Evolutionary conservation across 2,888 invertebrate genomes (phyloP), one percentile per base, ranked within the genome.

Genomic region (Drosophila subsilvestris): DNA sequence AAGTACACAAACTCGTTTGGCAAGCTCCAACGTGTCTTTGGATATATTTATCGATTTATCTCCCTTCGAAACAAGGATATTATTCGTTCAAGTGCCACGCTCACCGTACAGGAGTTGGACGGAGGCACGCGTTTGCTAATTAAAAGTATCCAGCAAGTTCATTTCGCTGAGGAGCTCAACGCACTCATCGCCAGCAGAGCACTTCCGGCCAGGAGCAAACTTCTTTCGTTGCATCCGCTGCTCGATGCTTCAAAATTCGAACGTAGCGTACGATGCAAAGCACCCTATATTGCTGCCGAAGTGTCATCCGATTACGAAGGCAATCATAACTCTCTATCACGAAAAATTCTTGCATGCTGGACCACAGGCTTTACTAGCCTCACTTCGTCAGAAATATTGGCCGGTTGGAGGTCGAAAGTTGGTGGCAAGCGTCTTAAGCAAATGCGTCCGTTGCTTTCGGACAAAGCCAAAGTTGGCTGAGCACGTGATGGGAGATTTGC

Each of bases 391-490:
- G 20, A 27, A 48, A 9, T 50, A 44, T 14, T 44, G 56, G 56
- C 44, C 56, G 12, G 37, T 49, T 25, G 49, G 49, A 48, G 61
- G 54, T 1, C 48, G 32, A 12, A 54, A 61, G 2, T 18, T 32
- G 6, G 54, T 54, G 1, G 32, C 61, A 25, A 54, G 37, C 61
- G 47, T 42, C n/a, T n/a, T n/a, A 3, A 63, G 60, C 51, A 75
- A 71, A 67, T 67, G 65, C 37, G 22, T 63, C 17, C 56, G 63
- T 25, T 72, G 59, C 32, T 67, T 72, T 67, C 63, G 67, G 3
- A 18, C 42, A 22, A 62, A 49, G n/a, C 54, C 53, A n/a, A 58
- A 9, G 12, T 12, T 32, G 32, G 32, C 32, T 32, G 32, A 32
- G 48, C 47, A 48, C 45, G 60, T 75, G 2, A 72, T 75, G 57